Conservation (phyloP, 2,113 vertebrate species). For the Ctenomys sociabilis region DNA sequence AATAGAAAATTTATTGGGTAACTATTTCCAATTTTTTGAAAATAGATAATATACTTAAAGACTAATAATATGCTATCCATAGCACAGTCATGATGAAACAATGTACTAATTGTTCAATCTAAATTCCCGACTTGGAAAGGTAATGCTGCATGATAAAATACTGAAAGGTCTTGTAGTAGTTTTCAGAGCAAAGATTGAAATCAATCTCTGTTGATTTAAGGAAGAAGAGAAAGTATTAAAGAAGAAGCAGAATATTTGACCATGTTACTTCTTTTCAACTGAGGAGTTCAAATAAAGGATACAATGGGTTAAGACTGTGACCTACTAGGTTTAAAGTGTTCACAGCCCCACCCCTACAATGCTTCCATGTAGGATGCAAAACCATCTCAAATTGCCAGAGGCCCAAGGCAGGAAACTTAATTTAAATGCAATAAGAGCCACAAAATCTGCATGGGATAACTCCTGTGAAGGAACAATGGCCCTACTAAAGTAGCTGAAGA, state of each 20-base stretch:
- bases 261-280: background rate
- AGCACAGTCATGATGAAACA: background rate
- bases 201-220: background rate
- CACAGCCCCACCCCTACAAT: accelerated
- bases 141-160: background rate
- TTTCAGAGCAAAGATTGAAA: background rate
- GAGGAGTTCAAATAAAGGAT: background rate
- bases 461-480: background rate
- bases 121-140: background rate
- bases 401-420: background rate
- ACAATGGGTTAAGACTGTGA: background rate
- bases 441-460: background rate
- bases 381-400: background rate
- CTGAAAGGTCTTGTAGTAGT: background rate
- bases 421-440: background rate
- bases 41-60: background rate
- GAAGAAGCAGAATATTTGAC: background rate
- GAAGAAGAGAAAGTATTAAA: background rate
- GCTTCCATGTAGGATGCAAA: background rate
- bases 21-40: background rate
- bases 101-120: background rate
- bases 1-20: background rate
- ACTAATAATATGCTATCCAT: background rate
- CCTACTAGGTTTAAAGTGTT: background rate
- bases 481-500: background rate